Conservation (phyloP, 1,140 invertebrate species). For the Prorops nasuta region DNA sequence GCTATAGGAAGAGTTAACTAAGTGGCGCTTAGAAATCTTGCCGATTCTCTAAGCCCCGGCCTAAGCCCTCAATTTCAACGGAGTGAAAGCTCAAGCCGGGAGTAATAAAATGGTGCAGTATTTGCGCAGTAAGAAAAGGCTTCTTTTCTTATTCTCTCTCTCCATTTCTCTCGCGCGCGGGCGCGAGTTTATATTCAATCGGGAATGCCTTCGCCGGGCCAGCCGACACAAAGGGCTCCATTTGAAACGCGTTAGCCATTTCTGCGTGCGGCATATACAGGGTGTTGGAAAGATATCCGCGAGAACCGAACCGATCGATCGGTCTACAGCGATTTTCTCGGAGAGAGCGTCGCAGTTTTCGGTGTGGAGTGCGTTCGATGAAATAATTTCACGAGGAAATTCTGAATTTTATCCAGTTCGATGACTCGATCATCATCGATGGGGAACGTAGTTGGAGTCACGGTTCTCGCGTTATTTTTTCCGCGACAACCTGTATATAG, state of each 20-base stretch:
- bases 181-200: constrained; percentile 57
- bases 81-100: constrained; percentile 46
- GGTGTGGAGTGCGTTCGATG: too few species aligned
- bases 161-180: too few species aligned
- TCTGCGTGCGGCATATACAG: constrained; percentile 17
- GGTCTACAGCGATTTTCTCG: too few species aligned
- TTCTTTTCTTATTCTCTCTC: constrained; percentile 57
- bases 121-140: too few species aligned
- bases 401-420: too few species aligned
- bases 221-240: constrained; percentile 42
- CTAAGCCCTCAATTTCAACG: constrained; percentile 54
- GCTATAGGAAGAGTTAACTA: constrained; percentile 19
- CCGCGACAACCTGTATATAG: too few species aligned
- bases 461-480: too few species aligned
- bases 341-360: too few species aligned
- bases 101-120: constrained; percentile 54
- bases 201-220: constrained; percentile 4
- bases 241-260: constrained; percentile 51
- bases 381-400: too few species aligned
- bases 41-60: constrained; percentile 24
- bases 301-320: background rate
- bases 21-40: constrained; percentile 13
- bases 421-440: too few species aligned
- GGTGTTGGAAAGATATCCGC: background rate
- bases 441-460: too few species aligned